Evolutionary conservation across 2,797 vertebrate genomes (phyloP).

Genomic region (Prunella strophiata): DNA sequence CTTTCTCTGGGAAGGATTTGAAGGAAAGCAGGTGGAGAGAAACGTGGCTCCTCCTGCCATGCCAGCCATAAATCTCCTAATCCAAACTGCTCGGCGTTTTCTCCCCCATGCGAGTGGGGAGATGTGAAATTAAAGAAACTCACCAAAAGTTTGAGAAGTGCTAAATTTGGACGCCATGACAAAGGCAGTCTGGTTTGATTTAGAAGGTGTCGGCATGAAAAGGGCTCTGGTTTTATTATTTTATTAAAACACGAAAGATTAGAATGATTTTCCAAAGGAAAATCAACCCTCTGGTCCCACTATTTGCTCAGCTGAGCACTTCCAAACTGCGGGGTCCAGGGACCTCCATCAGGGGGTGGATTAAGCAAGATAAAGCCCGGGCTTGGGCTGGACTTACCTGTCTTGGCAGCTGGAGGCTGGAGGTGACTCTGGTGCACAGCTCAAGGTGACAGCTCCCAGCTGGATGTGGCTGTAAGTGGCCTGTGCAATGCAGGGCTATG

Average conservation of each 20-base stretch:
- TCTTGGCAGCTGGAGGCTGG: neutral
- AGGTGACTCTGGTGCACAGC: neutral
- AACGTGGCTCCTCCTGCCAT: neutral
- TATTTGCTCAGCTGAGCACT: conserved; percentile 69
- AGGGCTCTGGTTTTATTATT: conserved; percentile 41
- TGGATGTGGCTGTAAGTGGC: neutral
- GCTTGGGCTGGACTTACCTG: neutral
- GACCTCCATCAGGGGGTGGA: neutral
- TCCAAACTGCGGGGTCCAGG: neutral
- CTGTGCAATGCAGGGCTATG: neutral
- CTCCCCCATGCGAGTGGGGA: accelerated
- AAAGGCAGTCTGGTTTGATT: conserved; percentile 63
- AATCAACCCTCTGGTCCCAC: neutral
- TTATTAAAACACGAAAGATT: conserved; percentile 56
- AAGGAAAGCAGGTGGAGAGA: conserved; percentile 55
- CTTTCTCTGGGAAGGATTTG: neutral
- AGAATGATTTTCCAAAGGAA: conserved; percentile 57
- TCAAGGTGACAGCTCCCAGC: neutral
- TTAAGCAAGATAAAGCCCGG: neutral
- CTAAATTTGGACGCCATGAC: conserved; percentile 50
- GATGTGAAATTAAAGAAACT: conserved; percentile 35
- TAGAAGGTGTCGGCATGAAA: conserved; percentile 44
- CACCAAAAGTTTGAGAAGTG: conserved; percentile 32
- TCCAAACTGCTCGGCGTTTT: neutral
- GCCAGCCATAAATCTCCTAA: neutral